These are phyloP conservation scores for Mionectes macconnelli DNA, from an alignment of 2,113 vertebrate genomes.

Conservation along the genomic window DNA sequence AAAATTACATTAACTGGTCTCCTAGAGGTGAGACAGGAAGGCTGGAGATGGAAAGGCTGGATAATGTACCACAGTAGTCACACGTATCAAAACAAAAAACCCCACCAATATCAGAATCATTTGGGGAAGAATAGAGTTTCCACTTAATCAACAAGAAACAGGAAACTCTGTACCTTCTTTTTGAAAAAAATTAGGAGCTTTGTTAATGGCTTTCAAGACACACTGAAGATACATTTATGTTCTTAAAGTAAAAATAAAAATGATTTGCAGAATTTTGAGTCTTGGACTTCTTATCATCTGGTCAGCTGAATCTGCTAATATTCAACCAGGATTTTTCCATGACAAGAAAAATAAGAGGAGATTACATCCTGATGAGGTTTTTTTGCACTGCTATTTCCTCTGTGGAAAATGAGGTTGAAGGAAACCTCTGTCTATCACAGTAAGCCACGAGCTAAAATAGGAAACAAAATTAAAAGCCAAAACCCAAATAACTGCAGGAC, in stretches of 20 bases:
- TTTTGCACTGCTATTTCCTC: conserved; percentile 25
- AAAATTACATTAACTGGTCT: background rate
- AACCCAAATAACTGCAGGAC: background rate
- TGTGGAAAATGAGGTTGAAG: conserved; percentile 32
- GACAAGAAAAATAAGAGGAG: conserved; percentile 24
- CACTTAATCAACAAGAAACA: background rate
- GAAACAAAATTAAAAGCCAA: conserved; percentile 21
- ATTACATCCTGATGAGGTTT: background rate
- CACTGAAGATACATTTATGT: background rate
- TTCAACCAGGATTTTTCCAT: background rate
- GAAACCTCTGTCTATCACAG: background rate
- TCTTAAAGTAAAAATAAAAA: background rate
- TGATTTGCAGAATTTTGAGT: background rate
- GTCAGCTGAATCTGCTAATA: background rate
- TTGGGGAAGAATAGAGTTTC: background rate
- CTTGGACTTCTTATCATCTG: background rate
- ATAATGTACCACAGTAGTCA: background rate
- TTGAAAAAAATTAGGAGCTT: background rate
- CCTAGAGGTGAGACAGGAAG: background rate
- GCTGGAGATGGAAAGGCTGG: background rate
- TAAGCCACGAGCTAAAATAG: background rate
- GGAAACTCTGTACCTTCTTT: background rate
- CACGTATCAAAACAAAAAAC: too few species aligned
- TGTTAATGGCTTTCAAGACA: background rate
- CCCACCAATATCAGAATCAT: background rate